Evolutionary conservation across 2,888 invertebrate species (phyloP).

Genomic region (Campoplex nolae): DNA sequence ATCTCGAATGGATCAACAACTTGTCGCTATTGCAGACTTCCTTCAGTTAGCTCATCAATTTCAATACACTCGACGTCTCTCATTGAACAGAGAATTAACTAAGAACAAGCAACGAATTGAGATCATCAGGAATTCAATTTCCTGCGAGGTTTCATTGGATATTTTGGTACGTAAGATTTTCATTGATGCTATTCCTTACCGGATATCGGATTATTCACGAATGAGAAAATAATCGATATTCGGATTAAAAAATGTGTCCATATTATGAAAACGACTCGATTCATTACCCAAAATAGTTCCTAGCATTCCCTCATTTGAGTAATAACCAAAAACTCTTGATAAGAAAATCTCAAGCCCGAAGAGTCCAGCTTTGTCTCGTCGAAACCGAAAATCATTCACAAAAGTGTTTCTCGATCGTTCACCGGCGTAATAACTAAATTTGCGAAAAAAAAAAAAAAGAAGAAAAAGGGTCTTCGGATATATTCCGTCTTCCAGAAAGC

Average conservation of each 20-base stretch:
- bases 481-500: conserved; percentile 22
- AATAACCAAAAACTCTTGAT: background rate
- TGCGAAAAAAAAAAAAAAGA: conserved; percentile 10
- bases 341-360: background rate
- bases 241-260: background rate
- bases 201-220: background rate
- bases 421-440: conserved; percentile 28
- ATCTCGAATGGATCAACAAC: background rate
- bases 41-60: background rate
- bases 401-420: background rate
- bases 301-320: too few relatives aligned
- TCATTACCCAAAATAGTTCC: background rate
- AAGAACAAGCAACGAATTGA: background rate
- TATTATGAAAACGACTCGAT: background rate
- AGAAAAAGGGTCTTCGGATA: conserved; percentile 12
- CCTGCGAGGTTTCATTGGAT: background rate
- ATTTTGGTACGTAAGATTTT: background rate
- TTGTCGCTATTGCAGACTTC: background rate
- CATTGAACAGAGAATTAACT: background rate
- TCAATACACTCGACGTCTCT: background rate
- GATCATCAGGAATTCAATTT: background rate
- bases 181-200: background rate
- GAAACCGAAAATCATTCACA: background rate
- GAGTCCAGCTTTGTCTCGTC: background rate
- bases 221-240: background rate